phyloP scores from a whole-genome alignment of 2,888 invertebrate genomes.

The Chydorus sphaericus region DNA sequence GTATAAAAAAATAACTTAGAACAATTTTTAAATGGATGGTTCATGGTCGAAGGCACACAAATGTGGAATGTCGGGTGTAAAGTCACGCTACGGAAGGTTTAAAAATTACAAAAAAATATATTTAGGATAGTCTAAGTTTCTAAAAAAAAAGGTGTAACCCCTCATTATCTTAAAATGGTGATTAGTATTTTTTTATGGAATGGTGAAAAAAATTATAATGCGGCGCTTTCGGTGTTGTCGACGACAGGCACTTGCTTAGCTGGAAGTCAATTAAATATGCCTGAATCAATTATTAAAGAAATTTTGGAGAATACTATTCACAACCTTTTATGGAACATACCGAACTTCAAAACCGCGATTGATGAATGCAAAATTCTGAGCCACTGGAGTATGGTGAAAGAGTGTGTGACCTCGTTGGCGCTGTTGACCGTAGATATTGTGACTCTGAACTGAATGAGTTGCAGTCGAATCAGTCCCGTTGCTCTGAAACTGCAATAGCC shows the following conservation, averaged over 20 bases:
- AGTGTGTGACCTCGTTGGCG: background rate
- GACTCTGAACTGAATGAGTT: constrained; percentile 6
- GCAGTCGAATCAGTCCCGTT: constrained; percentile 17
- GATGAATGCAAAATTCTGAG: constrained; percentile 14
- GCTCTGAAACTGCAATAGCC: constrained; percentile 19
- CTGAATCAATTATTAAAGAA: background rate
- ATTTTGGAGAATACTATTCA: too few species aligned
- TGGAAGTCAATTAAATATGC: background rate
- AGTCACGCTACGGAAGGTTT: too few species aligned
- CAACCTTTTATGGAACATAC: background rate
- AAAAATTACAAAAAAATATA: too few species aligned
- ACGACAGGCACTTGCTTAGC: background rate
- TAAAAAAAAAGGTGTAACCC: too few species aligned
- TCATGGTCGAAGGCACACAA: too few species aligned
- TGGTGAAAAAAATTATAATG: background rate
- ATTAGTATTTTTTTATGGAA: too few species aligned
- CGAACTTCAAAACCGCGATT: constrained; percentile 11
- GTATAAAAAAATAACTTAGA: too few species aligned
- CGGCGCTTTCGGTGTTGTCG: background rate
- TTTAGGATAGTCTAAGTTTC: too few species aligned
- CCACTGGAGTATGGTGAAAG: constrained; percentile 10
- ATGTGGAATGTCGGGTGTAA: too few species aligned
- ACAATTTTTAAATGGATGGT: too few species aligned
- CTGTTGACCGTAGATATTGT: constrained; percentile 3
- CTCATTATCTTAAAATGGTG: too few species aligned